phyloP scores from a whole-genome alignment of 2,797 vertebrate genomes.

The Sylvilagus floridanus region DNA sequence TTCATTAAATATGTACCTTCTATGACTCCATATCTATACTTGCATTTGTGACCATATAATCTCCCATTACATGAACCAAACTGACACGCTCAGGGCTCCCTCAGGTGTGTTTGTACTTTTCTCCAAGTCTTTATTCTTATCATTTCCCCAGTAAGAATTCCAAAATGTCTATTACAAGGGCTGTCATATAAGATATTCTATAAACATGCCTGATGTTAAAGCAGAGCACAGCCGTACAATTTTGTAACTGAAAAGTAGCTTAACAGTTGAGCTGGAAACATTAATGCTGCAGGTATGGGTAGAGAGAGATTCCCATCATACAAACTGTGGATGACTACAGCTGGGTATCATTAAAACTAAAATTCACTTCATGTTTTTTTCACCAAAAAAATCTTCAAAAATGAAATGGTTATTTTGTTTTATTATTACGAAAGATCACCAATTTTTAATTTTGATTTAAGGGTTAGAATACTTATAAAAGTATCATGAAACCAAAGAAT shows the following conservation, averaged over 20 bases:
- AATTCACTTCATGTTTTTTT: slow-evolving; percentile 31
- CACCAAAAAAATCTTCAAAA: background rate
- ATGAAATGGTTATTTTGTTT: background rate
- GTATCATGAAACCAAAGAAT: background rate
- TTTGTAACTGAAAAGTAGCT: background rate
- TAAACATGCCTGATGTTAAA: background rate
- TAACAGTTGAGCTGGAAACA: background rate
- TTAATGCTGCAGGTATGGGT: background rate
- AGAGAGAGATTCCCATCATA: background rate
- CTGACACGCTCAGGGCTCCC: background rate
- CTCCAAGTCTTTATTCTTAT: slow-evolving; percentile 1
- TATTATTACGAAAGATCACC: background rate
- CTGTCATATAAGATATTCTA: background rate
- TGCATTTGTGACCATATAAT: background rate
- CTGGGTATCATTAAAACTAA: background rate
- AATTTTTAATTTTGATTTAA: slow-evolving; percentile 19
- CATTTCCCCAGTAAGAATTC: background rate
- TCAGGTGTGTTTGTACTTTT: background rate
- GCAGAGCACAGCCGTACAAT: background rate
- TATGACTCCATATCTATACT: background rate
- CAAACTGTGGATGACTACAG: background rate
- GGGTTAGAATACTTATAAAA: slow-evolving; percentile 21
- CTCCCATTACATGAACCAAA: background rate
- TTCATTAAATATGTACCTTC: background rate
- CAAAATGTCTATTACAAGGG: background rate